These are phyloP conservation scores for Pogonocichla stellata DNA, from an alignment of 2,113 vertebrate species.

Conservation along the genomic window DNA sequence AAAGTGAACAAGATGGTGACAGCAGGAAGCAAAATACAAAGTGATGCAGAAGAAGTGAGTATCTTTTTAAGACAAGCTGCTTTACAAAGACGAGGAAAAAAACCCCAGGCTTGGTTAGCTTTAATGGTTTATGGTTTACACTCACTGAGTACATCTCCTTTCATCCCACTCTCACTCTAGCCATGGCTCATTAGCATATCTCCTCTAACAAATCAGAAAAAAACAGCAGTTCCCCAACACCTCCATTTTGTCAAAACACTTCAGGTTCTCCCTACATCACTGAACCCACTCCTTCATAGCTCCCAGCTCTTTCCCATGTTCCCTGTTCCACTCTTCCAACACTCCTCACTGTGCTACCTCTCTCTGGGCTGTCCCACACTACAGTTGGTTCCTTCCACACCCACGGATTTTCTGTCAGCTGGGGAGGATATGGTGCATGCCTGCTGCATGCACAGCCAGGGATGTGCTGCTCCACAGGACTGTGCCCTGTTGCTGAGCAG, in stretches of 20 bases:
- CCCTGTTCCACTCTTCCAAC: background rate
- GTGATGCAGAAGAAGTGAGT: background rate
- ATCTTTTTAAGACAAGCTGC: background rate
- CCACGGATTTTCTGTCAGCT: background rate
- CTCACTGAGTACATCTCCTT: background rate
- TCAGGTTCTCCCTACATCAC: background rate
- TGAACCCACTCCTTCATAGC: background rate
- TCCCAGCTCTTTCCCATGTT: background rate
- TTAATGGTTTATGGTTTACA: background rate
- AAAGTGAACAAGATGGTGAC: constrained; percentile 25
- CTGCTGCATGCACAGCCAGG: background rate
- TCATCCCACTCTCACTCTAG: background rate
- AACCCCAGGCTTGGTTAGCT: background rate
- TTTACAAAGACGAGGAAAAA: background rate
- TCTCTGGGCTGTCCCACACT: background rate
- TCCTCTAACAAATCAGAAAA: background rate
- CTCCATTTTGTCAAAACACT: background rate
- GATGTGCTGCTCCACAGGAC: fast-evolving
- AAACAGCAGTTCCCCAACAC: background rate
- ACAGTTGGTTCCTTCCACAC: background rate
- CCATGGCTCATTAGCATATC: background rate
- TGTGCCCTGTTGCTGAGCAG: background rate
- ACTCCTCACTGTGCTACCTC: background rate
- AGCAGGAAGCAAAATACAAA: background rate
- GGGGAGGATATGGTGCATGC: fast-evolving